phyloP scores from a whole-genome alignment of 2,113 vertebrate genomes.

The Himantopus leucocephalus region DNA sequence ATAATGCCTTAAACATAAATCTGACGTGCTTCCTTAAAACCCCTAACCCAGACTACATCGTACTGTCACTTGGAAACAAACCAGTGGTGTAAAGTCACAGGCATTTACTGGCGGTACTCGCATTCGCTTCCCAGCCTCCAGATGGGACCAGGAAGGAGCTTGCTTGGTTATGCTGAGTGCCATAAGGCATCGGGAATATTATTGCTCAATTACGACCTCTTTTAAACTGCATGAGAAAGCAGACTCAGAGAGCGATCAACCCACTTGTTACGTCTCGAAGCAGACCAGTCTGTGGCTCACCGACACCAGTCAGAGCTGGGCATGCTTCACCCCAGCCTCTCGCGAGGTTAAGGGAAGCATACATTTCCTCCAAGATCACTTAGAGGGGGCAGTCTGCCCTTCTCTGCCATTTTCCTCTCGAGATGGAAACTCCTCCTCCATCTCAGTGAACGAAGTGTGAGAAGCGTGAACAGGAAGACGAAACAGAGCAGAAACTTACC shows the following conservation, averaged over 20 bases:
- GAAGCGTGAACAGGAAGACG: not conserved
- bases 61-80: not conserved
- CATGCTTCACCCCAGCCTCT: no score
- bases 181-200: not conserved
- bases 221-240: not conserved
- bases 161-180: not conserved
- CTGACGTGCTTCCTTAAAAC: not conserved
- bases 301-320: not conserved
- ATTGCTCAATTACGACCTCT: not conserved
- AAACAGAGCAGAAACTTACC: not conserved
- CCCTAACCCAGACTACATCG: fast-evolving
- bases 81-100: not conserved
- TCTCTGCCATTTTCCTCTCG: not conserved
- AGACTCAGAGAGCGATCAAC: not conserved
- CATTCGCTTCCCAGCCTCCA: not conserved
- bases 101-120: no score
- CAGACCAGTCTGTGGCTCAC: not conserved
- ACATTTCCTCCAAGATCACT: not conserved
- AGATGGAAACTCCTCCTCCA: not conserved
- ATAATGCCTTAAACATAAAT: not conserved
- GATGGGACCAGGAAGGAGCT: not conserved
- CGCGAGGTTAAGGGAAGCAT: fast-evolving
- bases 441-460: not conserved
- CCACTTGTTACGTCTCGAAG: not conserved
- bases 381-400: not conserved